These are phyloP conservation scores for Bimastos eiseni DNA, from an alignment of 2,888 invertebrate genomes.

Conservation along the genomic window DNA sequence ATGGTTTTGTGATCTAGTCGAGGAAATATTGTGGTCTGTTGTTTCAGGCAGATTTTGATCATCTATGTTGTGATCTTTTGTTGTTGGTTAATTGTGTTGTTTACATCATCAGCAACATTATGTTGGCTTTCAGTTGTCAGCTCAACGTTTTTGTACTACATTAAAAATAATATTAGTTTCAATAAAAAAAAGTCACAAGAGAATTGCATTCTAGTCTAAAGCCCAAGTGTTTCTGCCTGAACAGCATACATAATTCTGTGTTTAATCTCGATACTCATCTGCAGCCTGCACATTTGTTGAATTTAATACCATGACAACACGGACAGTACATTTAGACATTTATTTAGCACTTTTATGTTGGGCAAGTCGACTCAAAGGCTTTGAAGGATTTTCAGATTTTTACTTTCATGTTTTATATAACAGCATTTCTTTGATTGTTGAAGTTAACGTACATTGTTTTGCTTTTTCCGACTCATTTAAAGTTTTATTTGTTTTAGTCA, in stretches of 20 bases:
- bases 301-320: neutral
- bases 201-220: neutral
- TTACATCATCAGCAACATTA: slow-evolving; percentile 9
- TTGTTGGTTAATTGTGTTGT: neutral
- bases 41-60: neutral
- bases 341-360: neutral
- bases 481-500: no score
- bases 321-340: neutral
- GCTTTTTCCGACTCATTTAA: neutral
- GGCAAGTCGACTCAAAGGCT: neutral
- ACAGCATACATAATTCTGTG: neutral
- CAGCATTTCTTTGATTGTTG: neutral
- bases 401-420: neutral
- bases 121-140: neutral
- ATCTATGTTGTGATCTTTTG: neutral
- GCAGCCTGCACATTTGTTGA: neutral
- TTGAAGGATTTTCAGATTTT: neutral
- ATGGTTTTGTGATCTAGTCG: neutral
- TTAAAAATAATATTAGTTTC: neutral
- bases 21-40: neutral
- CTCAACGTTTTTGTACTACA: neutral
- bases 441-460: neutral
- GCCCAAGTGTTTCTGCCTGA: neutral
- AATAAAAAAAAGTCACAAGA: neutral
- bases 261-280: neutral